Evolutionary conservation across 2,797 vertebrate genomes (phyloP).

Genomic region (Anomalospiza imberbis): DNA sequence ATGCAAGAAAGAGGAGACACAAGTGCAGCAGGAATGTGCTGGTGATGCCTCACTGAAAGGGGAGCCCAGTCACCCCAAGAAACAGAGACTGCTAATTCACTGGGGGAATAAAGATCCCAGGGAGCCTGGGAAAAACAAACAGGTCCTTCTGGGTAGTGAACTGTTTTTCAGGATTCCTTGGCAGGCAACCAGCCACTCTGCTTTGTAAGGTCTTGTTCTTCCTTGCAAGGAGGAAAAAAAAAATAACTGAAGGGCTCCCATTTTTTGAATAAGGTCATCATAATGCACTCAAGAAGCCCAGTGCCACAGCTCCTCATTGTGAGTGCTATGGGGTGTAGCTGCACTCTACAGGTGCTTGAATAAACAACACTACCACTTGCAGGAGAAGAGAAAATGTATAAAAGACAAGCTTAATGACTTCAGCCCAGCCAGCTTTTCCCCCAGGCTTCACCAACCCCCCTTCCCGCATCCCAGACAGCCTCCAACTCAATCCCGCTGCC

Average conservation of each 20-base stretch:
- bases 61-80: constrained; percentile 1
- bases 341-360: constrained; percentile 49
- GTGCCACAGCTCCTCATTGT: background rate
- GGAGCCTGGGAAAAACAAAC: constrained; percentile 70
- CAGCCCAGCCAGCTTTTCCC: background rate
- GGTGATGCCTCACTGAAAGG: background rate
- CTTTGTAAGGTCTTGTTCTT: constrained; percentile 57
- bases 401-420: constrained; percentile 24
- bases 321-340: constrained; percentile 7
- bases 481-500: background rate
- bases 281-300: constrained; percentile 8
- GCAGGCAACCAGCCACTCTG: constrained; percentile 57
- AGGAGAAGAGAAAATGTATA: background rate
- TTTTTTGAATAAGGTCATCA: constrained; percentile 49
- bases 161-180: constrained; percentile 68
- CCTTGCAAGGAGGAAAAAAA: constrained; percentile 20
- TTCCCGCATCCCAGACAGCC: background rate
- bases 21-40: background rate
- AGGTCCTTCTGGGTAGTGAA: constrained; percentile 60
- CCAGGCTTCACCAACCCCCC: background rate
- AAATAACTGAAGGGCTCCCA: constrained; percentile 1
- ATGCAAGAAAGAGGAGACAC: background rate
- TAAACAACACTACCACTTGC: constrained; percentile 23
- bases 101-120: constrained; percentile 43
- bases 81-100: constrained; percentile 36